A percentile compares a stretch with the other conserved stretches of the same genome.
Evolutionary conservation across 2,113 vertebrate genomes (phyloP).

Genomic region (Rhynchomys soricoides): DNA sequence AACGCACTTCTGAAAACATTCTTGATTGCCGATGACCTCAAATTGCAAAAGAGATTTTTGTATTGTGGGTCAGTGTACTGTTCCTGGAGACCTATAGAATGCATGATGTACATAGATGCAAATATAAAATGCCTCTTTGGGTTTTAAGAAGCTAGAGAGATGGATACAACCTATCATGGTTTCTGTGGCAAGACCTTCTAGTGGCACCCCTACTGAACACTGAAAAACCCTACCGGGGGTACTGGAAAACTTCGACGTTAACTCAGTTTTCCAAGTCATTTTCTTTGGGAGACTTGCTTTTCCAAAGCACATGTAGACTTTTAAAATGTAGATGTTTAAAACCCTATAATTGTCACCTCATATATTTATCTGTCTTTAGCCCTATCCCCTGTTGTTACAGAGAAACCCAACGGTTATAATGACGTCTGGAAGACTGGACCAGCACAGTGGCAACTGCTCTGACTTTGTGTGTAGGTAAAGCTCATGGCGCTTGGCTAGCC

Average conservation of each 20-base stretch:
- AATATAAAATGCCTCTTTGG: not conserved
- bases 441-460: not conserved
- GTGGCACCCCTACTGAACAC: not conserved
- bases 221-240: not conserved
- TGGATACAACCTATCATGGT: not conserved
- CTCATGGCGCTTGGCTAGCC: not conserved
- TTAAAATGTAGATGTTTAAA: not conserved
- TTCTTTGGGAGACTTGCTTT: not conserved
- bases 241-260: not conserved
- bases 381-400: not conserved
- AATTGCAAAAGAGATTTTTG: not conserved
- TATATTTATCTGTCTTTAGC: not conserved
- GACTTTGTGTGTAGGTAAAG: not conserved
- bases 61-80: not conserved
- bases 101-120: not conserved
- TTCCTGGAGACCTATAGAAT: not conserved
- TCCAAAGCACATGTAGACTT: not conserved
- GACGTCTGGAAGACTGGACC: not conserved
- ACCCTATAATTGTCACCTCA: not conserved
- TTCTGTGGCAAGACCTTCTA: not conserved
- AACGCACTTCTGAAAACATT: slow-evolving; percentile 26
- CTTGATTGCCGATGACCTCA: not conserved
- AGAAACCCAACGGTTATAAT: not conserved
- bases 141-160: not conserved
- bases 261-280: not conserved